These are phyloP conservation scores for Chiloscyllium plagiosum DNA, from an alignment of 2,113 vertebrate species.

Conservation along the genomic window DNA sequence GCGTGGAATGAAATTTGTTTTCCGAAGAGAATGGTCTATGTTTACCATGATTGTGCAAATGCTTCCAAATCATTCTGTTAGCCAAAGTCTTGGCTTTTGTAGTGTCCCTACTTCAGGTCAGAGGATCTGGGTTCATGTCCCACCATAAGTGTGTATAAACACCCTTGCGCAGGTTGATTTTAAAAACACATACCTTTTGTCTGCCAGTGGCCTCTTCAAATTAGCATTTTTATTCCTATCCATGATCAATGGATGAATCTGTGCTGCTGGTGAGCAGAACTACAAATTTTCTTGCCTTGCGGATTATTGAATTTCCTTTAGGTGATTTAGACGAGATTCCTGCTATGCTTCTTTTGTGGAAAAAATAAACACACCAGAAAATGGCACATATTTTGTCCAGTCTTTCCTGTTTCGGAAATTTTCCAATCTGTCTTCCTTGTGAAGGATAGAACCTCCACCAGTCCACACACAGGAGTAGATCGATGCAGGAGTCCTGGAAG, in stretches of 20 bases:
- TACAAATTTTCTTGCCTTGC: background rate
- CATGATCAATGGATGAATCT: background rate
- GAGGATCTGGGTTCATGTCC: too few relatives aligned
- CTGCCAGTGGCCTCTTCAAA: background rate
- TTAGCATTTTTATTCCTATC: background rate
- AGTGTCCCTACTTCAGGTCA: too few relatives aligned
- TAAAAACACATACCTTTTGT: background rate
- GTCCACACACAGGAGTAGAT: background rate
- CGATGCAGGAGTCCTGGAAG: background rate
- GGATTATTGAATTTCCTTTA: background rate
- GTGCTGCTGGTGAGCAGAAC: background rate
- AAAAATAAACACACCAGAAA: background rate
- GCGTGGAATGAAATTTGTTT: background rate
- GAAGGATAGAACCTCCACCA: background rate
- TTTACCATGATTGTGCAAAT: background rate
- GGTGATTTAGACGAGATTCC: background rate
- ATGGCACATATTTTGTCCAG: background rate
- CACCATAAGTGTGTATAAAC: too few relatives aligned
- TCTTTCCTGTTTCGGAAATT: background rate
- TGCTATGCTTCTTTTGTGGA: background rate
- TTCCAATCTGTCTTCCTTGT: background rate
- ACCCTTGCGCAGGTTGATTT: too few relatives aligned
- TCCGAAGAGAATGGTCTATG: background rate
- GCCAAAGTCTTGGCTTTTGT: background rate
- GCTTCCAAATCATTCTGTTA: background rate